Conservation (phyloP, 2,797 vertebrate species). For the Benthosema pterotum region DNA sequence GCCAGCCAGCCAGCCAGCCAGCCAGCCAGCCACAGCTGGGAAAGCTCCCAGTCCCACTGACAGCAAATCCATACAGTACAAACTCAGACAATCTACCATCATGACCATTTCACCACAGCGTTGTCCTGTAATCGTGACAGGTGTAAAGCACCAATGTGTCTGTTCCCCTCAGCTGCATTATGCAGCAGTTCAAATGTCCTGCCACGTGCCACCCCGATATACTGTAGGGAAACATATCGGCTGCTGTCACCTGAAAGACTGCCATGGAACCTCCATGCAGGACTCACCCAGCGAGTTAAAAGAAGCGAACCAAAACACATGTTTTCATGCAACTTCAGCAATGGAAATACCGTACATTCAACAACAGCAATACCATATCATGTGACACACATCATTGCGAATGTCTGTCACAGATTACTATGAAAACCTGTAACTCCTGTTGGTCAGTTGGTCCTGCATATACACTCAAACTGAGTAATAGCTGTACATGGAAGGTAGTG, state of each 20-base stretch:
- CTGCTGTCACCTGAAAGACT: neutral
- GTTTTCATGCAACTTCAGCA: no score
- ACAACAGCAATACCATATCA: no score
- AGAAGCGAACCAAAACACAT: no score
- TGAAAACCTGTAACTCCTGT: no score
- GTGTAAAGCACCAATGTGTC: slow-evolving; percentile 67
- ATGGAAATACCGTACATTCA: no score
- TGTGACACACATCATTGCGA: no score
- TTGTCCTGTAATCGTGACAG: slow-evolving; percentile 73
- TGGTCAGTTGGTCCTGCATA: no score
- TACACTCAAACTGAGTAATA: no score
- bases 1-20: slow-evolving; percentile 77
- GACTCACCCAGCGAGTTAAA: no score
- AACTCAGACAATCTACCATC: slow-evolving; percentile 79
- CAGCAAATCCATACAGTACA: slow-evolving; percentile 86
- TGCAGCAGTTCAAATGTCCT: slow-evolving; percentile 54
- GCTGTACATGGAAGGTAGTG: no score
- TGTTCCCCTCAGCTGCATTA: slow-evolving; percentile 59
- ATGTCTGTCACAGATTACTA: no score
- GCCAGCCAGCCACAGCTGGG: slow-evolving; percentile 77
- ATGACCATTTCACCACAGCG: slow-evolving; percentile 73
- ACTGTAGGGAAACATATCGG: neutral
- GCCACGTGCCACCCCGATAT: slow-evolving; percentile 14
- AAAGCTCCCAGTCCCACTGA: slow-evolving; percentile 73
- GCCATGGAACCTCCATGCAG: no score